Conservation (phyloP, 2,797 vertebrate species). For the Periparus ater region DNA sequence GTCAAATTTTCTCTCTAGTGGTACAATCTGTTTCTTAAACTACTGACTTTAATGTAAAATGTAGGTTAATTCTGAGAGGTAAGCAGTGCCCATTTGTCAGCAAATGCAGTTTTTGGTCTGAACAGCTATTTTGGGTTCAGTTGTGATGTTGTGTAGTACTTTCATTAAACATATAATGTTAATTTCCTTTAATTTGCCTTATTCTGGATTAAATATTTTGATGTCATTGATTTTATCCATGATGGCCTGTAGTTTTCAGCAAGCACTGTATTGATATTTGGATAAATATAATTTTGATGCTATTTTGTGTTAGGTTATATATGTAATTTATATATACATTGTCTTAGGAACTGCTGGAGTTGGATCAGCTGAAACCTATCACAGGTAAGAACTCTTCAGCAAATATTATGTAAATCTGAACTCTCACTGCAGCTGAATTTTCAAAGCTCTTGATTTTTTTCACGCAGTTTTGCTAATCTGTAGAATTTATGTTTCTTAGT, state of each 20-base stretch:
- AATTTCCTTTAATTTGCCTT: neutral
- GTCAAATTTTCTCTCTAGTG: slow-evolving; percentile 14
- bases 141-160: neutral
- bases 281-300: neutral
- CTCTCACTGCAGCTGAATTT: neutral
- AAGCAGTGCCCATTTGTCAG: neutral
- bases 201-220: neutral
- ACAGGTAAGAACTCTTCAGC: neutral
- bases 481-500: neutral
- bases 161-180: neutral
- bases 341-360: neutral
- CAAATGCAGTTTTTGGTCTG: neutral
- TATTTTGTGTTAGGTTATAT: neutral
- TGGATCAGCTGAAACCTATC: neutral
- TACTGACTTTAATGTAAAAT: neutral
- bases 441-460: neutral
- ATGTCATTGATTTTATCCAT: neutral
- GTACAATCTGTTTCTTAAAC: slow-evolving; percentile 39
- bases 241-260: neutral
- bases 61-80: slow-evolving; percentile 8
- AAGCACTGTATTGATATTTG: neutral
- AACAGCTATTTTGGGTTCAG: neutral
- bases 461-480: neutral
- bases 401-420: neutral
- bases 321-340: too few relatives aligned